A percentile compares a stretch with the other conserved stretches of the same genome.
Evolutionary conservation across 2,113 vertebrate species (phyloP).

Genomic region (Dromiciops gliroides): DNA sequence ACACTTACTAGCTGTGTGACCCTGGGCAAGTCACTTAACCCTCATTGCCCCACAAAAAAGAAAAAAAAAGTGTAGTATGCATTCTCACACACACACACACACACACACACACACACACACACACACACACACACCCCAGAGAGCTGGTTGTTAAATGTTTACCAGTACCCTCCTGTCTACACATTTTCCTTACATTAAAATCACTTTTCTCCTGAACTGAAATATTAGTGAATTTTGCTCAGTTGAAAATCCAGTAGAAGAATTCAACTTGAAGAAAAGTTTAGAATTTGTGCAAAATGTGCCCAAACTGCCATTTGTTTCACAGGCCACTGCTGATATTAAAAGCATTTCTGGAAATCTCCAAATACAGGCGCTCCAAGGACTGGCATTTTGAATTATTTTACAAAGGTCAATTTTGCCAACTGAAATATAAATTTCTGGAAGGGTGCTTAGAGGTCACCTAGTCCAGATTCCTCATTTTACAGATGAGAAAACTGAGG

Average conservation of each 20-base stretch:
- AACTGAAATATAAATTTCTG: not conserved
- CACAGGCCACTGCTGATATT: not conserved
- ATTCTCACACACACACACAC: too few species aligned
- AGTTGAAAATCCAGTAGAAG: not conserved
- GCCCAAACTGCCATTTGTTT: not conserved
- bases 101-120: too few species aligned
- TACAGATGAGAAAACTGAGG: not conserved
- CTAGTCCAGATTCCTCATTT: not conserved
- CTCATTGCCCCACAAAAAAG: too few species aligned
- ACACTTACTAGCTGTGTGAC: too few species aligned
- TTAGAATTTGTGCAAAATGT: not conserved
- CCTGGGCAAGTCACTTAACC: too few species aligned
- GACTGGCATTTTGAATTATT: not conserved
- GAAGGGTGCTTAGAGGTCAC: not conserved
- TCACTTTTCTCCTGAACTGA: not conserved
- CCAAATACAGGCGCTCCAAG: not conserved
- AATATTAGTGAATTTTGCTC: not conserved
- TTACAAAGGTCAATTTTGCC: not conserved
- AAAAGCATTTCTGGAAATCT: not conserved
- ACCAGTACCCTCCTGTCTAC: not conserved
- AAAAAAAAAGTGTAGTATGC: too few species aligned
- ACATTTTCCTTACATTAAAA: not conserved
- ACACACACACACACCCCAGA: too few species aligned
- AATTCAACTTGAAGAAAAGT: not conserved
- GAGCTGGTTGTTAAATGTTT: not conserved